Evolutionary conservation across 92 coral and sea anemone species (phyloP).

Genomic region (Epizoanthus ramosus): DNA sequence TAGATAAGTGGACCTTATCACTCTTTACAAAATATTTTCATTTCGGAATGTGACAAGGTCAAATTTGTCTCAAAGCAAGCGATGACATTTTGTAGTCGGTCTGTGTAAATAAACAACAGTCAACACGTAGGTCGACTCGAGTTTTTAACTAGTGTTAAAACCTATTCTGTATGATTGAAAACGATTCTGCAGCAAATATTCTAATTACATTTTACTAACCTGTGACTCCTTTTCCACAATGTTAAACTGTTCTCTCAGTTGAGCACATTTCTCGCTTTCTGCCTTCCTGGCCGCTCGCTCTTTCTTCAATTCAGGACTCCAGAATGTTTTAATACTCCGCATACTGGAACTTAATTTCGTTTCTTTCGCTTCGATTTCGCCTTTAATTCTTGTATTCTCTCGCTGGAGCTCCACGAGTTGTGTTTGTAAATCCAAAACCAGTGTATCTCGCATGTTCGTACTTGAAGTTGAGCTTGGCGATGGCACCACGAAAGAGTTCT

Average conservation of each 20-base stretch:
- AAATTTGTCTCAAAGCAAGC: conserved; percentile 32
- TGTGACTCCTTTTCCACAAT: conserved; percentile 89
- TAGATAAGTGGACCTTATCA: neutral
- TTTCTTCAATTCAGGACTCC: conserved; percentile 99
- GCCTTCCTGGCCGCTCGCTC: conserved; percentile 94
- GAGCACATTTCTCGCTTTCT: conserved; percentile 79
- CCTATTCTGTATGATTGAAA: too few species aligned
- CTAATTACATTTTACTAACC: conserved; percentile 55
- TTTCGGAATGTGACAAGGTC: conserved; percentile 23
- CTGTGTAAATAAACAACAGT: conserved; percentile 8
- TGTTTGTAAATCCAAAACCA: conserved; percentile 53
- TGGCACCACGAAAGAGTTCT: conserved; percentile 3
- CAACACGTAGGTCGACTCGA: neutral
- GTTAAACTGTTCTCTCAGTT: conserved; percentile 84
- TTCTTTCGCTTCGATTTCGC: conserved; percentile 95
- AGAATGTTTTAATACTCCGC: conserved; percentile 96
- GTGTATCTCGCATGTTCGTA: conserved; percentile 37
- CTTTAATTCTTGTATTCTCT: conserved; percentile 87
- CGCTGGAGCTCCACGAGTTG: conserved; percentile 77
- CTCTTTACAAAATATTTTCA: conserved; percentile 4
- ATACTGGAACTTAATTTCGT: conserved; percentile 93
- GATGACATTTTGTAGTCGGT: conserved; percentile 26
- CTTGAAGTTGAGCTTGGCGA: conserved; percentile 26
- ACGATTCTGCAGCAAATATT: neutral
- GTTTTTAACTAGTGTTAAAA: too few species aligned